Evolutionary conservation across 2,113 vertebrate genomes (phyloP).

Genomic region (Cyprinus carpio): DNA sequence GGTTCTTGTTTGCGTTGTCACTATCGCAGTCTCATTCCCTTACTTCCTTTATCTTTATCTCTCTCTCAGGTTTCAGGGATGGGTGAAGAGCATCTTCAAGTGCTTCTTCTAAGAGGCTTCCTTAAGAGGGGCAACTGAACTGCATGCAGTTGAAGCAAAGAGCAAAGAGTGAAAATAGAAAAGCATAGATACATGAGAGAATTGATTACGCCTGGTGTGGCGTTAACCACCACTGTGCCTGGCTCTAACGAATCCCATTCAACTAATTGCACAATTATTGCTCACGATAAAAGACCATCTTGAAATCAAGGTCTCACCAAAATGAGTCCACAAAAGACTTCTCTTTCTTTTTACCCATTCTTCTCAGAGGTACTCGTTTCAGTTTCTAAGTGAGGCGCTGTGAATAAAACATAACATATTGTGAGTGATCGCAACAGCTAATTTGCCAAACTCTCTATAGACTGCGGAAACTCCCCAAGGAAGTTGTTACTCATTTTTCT

Average conservation of each 20-base stretch:
- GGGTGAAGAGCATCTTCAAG: constrained; percentile 34
- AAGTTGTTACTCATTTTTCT: constrained; percentile 44
- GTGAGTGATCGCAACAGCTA: constrained; percentile 35
- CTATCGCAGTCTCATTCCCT: constrained; percentile 4
- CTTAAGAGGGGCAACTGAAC: constrained; percentile 10
- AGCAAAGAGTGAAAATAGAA: neutral
- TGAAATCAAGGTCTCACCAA: constrained; percentile 30
- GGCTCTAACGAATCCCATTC: constrained; percentile 37
- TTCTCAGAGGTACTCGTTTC: constrained; percentile 14
- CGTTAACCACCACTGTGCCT: neutral
- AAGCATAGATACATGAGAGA: neutral
- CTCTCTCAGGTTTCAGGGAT: neutral
- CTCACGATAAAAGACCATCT: constrained; percentile 45
- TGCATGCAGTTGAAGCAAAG: neutral
- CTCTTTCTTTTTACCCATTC: constrained; percentile 22
- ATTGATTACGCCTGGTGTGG: constrained; percentile 24
- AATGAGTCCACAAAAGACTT: constrained; percentile 31
- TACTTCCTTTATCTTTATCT: constrained; percentile 13
- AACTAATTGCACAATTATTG: constrained; percentile 43
- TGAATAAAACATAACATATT: constrained; percentile 34
- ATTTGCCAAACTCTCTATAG: constrained; percentile 40
- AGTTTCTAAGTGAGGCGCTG: neutral
- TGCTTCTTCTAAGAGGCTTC: constrained; percentile 4
- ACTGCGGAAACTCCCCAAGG: constrained; percentile 22
- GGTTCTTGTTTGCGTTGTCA: neutral